Evolutionary conservation across 2,888 invertebrate species (phyloP).

Genomic region (Himalopsyche anomala): DNA sequence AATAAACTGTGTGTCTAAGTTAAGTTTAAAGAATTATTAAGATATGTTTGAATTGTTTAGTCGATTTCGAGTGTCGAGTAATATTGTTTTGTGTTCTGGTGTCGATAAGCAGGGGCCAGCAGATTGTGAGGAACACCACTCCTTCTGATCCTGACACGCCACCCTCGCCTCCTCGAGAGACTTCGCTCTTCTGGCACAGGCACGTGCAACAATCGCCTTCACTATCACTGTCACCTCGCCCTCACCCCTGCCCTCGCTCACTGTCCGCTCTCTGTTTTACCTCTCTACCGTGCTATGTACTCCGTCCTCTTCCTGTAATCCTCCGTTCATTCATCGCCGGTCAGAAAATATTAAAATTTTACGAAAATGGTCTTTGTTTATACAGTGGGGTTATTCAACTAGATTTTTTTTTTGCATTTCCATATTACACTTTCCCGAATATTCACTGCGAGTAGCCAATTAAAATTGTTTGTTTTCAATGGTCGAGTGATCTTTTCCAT

Average conservation of each 20-base stretch:
- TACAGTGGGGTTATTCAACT: too few species aligned
- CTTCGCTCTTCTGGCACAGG: constrained; percentile 62
- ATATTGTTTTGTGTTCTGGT: constrained; percentile 40
- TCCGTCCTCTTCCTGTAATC: constrained; percentile 46
- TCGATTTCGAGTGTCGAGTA: constrained; percentile 42
- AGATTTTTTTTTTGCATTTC: too few species aligned
- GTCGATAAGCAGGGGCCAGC: constrained; percentile 61
- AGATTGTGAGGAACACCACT: constrained; percentile 60
- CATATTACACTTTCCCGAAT: too few species aligned
- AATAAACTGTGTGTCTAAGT: constrained; percentile 4
- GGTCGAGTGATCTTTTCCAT: too few species aligned
- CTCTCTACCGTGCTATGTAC: constrained; percentile 5
- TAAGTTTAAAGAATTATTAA: constrained; percentile 39
- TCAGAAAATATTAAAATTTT: constrained; percentile 16
- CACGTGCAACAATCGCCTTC: constrained; percentile 57
- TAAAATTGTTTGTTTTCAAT: too few species aligned
- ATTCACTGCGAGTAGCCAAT: too few species aligned
- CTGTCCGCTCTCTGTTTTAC: constrained; percentile 45
- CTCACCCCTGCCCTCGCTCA: constrained; percentile 46
- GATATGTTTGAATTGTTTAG: constrained; percentile 39
- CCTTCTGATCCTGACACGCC: constrained; percentile 61
- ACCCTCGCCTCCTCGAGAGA: constrained; percentile 62
- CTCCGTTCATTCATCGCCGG: constrained; percentile 45
- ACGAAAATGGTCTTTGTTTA: too few species aligned
- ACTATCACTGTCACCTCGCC: constrained; percentile 54